Percentiles rank a stretch among this genome's conserved stretches.
Evolutionary conservation across 1,140 invertebrate species (phyloP).

Genomic region (Bombus terrestris): DNA sequence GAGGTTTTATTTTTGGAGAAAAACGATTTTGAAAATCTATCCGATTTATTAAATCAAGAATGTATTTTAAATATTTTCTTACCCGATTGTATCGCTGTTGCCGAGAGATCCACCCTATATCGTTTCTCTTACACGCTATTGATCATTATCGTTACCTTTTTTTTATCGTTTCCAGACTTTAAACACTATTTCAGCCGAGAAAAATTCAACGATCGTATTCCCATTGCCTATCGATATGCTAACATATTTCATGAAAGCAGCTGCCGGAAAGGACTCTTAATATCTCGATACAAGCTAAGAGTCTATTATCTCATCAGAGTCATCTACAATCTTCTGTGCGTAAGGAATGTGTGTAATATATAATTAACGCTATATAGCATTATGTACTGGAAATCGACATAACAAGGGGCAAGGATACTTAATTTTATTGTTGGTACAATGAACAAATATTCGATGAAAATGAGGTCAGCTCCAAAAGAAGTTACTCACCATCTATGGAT

Average conservation of each 20-base stretch:
- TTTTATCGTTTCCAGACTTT: conserved; percentile 82
- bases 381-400: not conserved
- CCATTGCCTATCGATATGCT: conserved; percentile 96
- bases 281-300: not conserved
- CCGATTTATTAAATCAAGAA: too few species aligned
- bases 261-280: conserved; percentile 59
- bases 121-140: not conserved
- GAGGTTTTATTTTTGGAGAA: too few species aligned
- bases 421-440: not conserved
- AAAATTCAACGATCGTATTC: conserved; percentile 99
- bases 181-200: conserved; percentile 97
- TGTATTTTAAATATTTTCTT: too few species aligned
- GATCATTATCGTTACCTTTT: too few species aligned
- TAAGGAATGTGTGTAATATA: not conserved
- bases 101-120: too few species aligned
- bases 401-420: not conserved
- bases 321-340: not conserved
- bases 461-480: not conserved
- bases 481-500: not conserved
- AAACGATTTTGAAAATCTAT: not conserved
- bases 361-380: not conserved
- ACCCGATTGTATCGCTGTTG: too few species aligned
- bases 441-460: not conserved
- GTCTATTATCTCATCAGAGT: not conserved
- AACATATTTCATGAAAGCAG: conserved; percentile 87